Conservation (phyloP, 2,797 vertebrate genomes). For the Rhinophrynus dorsalis region DNA sequence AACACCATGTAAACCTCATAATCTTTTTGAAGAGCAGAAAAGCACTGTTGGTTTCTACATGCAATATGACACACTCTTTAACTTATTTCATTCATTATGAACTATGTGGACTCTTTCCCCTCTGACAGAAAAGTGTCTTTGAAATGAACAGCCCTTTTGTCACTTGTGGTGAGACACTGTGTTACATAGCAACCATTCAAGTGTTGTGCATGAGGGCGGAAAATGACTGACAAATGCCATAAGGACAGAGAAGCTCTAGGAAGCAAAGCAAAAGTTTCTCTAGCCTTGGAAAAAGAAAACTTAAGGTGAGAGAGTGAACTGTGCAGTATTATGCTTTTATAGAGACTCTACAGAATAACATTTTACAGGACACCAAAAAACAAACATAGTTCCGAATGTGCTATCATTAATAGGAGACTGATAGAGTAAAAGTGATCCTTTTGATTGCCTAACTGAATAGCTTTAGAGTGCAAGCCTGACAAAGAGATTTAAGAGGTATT, state of each 20-base stretch:
- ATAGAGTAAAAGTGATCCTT: too few relatives aligned
- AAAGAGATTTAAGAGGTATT: too few relatives aligned
- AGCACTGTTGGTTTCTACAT: too few relatives aligned
- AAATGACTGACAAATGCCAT: background rate
- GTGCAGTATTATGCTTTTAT: background rate
- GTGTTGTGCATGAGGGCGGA: background rate
- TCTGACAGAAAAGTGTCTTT: conserved; percentile 1
- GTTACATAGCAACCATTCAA: conserved; percentile 29
- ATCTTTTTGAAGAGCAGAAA: too few relatives aligned
- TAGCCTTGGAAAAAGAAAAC: background rate
- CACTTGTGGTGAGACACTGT: conserved; percentile 22
- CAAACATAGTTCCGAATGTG: too few relatives aligned
- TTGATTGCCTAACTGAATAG: too few relatives aligned
- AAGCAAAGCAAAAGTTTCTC: background rate
- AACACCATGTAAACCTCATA: too few relatives aligned
- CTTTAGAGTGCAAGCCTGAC: too few relatives aligned
- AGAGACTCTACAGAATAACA: background rate
- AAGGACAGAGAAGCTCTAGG: background rate
- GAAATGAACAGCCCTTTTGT: conserved; percentile 30
- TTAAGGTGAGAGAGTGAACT: background rate
- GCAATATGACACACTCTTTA: too few relatives aligned
- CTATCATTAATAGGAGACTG: too few relatives aligned
- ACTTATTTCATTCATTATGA: too few relatives aligned
- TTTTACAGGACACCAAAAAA: background rate
- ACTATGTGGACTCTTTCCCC: background rate